Percentiles rank a stretch among this genome's conserved stretches.
Conservation (phyloP, 2,888 invertebrate genomes). For the Euzophera pinguis region DNA sequence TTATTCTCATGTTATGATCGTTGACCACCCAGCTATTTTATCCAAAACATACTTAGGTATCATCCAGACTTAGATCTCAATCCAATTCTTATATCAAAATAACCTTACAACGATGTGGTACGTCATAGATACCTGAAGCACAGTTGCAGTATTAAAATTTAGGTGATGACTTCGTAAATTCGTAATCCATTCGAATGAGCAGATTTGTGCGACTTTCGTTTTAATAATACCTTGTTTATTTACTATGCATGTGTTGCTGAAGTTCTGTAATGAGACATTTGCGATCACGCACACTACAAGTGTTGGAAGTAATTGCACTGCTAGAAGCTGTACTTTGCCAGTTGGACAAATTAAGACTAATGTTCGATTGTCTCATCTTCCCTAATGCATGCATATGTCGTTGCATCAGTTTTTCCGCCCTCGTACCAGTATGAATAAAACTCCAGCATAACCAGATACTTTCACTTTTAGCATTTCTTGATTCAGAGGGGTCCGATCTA, state of each 20-base stretch:
- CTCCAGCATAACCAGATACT: constrained; percentile 40
- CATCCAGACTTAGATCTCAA: too few relatives aligned
- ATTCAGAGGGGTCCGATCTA: constrained; percentile 32
- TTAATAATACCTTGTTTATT: constrained; percentile 10
- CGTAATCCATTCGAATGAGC: constrained; percentile 28
- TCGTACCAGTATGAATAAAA: constrained; percentile 56
- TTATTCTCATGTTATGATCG: too few relatives aligned
- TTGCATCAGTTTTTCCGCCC: constrained; percentile 70
- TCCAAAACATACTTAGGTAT: too few relatives aligned
- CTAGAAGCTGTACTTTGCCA: constrained; percentile 41
- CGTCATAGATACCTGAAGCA: neutral
- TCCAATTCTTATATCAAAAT: too few relatives aligned
- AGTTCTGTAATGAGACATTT: neutral
- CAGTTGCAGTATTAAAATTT: constrained; percentile 8
- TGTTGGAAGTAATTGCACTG: constrained; percentile 18
- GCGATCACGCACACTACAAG: constrained; percentile 14
- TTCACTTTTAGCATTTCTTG: constrained; percentile 15
- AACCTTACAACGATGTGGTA: too few relatives aligned
- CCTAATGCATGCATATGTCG: constrained; percentile 78
- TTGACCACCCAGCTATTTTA: too few relatives aligned
- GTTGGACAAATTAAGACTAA: constrained; percentile 67
- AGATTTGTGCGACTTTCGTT: constrained; percentile 21
- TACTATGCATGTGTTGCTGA: neutral
- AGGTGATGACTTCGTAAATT: neutral
- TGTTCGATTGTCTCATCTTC: constrained; percentile 67